Conservation (phyloP, 2,113 vertebrate species). For the Columba janthina region DNA sequence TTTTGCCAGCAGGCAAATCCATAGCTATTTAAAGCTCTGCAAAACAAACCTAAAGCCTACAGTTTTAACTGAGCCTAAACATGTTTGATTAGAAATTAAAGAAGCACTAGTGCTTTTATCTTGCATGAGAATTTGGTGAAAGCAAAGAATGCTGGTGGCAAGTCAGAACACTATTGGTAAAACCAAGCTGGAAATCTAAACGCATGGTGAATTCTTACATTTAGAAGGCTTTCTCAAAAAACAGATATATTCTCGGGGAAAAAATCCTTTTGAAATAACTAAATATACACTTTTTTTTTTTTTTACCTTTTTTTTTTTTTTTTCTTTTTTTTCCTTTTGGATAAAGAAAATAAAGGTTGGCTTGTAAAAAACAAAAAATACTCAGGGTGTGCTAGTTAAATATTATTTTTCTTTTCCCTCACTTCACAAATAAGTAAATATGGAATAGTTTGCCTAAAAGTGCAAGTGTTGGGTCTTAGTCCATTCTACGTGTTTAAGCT, state of each 20-base stretch:
- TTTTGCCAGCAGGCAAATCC: not conserved
- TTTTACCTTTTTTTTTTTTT: no score
- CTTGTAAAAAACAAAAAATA: not conserved
- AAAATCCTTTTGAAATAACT: not conserved
- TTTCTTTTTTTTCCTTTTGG: not conserved
- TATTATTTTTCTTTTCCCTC: not conserved
- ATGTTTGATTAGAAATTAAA: not conserved
- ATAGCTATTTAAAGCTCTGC: not conserved
- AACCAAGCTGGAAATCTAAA: not conserved
- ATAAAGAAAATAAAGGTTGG: not conserved
- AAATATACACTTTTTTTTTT: no score
- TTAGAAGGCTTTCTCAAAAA: not conserved
- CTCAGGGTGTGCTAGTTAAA: not conserved
- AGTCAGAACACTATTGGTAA: not conserved
- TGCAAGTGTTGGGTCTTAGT: not conserved
- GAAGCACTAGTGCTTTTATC: not conserved
- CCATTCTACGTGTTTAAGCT: not conserved
- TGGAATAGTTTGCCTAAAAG: not conserved
- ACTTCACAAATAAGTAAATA: not conserved
- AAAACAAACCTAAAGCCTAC: not conserved
- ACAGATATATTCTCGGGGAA: not conserved
- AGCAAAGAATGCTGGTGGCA: not conserved
- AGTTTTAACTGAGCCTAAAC: not conserved
- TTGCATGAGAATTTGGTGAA: not conserved
- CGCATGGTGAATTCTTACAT: not conserved